Evolutionary conservation across 2,888 invertebrate species (phyloP).

Genomic region (Isoperla grammatica): DNA sequence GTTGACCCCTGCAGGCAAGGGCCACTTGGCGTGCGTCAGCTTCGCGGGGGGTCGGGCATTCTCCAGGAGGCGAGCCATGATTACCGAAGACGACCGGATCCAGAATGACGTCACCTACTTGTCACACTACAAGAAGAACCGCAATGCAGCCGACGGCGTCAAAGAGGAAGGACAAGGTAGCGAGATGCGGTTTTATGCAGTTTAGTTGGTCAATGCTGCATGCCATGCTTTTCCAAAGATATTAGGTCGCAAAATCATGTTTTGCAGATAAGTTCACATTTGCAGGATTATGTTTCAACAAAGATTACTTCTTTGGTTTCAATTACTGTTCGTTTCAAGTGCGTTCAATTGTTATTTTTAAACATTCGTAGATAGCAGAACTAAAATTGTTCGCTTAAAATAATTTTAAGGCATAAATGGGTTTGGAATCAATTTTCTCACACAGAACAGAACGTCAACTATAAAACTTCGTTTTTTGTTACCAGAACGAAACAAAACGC

Average conservation of each 20-base stretch:
- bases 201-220: neutral
- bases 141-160: slow-evolving; percentile 56
- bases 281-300: neutral
- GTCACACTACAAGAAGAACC: slow-evolving; percentile 81
- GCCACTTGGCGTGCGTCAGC: slow-evolving; percentile 76
- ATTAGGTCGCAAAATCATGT: neutral
- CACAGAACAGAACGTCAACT: no score
- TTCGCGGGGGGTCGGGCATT: slow-evolving; percentile 77
- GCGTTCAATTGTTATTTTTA: no score
- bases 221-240: neutral
- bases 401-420: no score
- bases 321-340: no score
- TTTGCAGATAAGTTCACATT: neutral
- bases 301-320: no score
- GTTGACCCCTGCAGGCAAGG: no score
- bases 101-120: slow-evolving; percentile 80
- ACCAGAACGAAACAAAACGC: no score
- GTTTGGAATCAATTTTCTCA: no score
- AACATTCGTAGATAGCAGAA: no score
- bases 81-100: slow-evolving; percentile 57
- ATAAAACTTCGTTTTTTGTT: no score
- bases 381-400: no score
- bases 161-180: slow-evolving; percentile 31
- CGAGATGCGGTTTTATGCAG: slow-evolving; percentile 37
- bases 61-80: slow-evolving; percentile 65